phyloP scores from a whole-genome alignment of 2,888 invertebrate genomes.

The Schrankia costaestrigalis region DNA sequence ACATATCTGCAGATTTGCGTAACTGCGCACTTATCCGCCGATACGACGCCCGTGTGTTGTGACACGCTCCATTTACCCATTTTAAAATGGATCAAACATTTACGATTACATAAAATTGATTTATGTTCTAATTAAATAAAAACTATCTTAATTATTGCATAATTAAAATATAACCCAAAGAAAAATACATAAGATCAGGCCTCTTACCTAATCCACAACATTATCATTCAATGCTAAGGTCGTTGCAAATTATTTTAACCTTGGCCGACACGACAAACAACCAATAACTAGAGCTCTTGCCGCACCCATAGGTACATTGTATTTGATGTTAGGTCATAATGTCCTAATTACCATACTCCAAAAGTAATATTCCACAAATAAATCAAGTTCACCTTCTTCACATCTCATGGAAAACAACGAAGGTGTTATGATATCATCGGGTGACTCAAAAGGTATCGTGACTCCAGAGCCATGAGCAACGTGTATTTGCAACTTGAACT shows the following conservation, averaged over 20 bases:
- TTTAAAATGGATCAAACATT: conserved; percentile 35
- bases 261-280: conserved; percentile 35
- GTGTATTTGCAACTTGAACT: conserved; percentile 55
- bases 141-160: neutral
- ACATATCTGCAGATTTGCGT: conserved; percentile 81
- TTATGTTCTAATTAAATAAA: conserved; percentile 7
- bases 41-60: conserved; percentile 72
- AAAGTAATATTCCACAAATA: conserved; percentile 28
- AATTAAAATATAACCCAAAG: neutral
- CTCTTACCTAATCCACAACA: conserved; percentile 27
- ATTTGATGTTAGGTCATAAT: too few relatives aligned
- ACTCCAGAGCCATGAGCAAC: conserved; percentile 45
- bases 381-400: conserved; percentile 20
- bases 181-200: conserved; percentile 2
- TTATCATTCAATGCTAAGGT: conserved; percentile 41
- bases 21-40: conserved; percentile 78
- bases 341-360: too few relatives aligned
- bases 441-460: conserved; percentile 61
- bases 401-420: conserved; percentile 50
- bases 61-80: conserved; percentile 67
- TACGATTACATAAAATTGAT: neutral
- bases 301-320: conserved; percentile 37
- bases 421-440: conserved; percentile 63
- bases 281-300: conserved; percentile 37
- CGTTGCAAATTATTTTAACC: conserved; percentile 40